Conservation (phyloP, 2,113 vertebrate genomes). For the Aix galericulata region DNA sequence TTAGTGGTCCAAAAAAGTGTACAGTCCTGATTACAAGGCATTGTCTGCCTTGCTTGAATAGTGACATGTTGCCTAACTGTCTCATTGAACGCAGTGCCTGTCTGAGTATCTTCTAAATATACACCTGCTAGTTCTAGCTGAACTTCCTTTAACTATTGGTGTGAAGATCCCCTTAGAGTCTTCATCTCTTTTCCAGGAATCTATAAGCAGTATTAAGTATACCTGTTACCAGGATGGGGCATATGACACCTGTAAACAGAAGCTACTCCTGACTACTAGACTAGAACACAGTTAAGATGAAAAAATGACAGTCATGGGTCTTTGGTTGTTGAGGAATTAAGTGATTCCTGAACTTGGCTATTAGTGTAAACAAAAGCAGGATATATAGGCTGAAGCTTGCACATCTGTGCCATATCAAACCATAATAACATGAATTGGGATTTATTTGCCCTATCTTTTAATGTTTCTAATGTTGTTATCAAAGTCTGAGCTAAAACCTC, state of each 20-base stretch:
- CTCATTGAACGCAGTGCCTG: not conserved
- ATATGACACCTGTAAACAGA: not conserved
- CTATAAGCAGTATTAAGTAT: not conserved
- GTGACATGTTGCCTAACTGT: not conserved
- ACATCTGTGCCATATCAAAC: not conserved
- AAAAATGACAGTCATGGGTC: not conserved
- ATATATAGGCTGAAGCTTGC: not conserved
- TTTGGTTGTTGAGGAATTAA: not conserved
- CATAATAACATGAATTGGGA: not conserved
- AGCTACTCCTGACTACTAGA: not conserved
- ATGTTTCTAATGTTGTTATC: not conserved
- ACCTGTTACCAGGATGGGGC: not conserved
- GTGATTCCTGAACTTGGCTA: not conserved
- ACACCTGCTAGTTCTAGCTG: not conserved
- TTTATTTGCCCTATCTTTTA: not conserved
- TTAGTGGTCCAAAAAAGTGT: slow-evolving; percentile 48
- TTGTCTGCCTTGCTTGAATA: slow-evolving; percentile 11
- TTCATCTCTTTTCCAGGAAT: slow-evolving; percentile 22
- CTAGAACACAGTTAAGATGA: not conserved
- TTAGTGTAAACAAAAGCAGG: not conserved
- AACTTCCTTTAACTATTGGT: slow-evolving; percentile 21
- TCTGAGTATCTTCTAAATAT: not conserved
- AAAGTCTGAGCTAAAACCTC: not conserved
- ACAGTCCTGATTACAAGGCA: slow-evolving; percentile 15
- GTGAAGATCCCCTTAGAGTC: slow-evolving; percentile 8